Conservation (phyloP, 2,113 vertebrate species). For the Epinephelus moara region DNA sequence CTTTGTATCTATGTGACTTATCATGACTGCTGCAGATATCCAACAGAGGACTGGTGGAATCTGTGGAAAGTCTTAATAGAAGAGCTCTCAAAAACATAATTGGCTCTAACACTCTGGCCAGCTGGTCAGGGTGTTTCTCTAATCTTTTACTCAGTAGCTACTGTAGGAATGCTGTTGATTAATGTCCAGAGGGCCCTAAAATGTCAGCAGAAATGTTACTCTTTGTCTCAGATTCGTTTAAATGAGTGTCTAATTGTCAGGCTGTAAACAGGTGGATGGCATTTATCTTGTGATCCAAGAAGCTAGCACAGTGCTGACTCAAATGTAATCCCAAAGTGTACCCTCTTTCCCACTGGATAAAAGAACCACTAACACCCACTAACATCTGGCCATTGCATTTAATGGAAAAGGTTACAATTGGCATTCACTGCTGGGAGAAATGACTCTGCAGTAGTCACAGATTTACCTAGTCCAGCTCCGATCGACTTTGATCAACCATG, state of each 20-base stretch:
- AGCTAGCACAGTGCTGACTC: slow-evolving; percentile 12
- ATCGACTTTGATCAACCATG: too few relatives aligned
- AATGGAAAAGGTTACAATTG: too few relatives aligned
- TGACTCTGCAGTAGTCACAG: too few relatives aligned
- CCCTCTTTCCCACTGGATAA: too few relatives aligned
- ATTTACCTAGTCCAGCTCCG: too few relatives aligned
- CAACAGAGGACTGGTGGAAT: slow-evolving; percentile 5
- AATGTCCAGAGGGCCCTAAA: slow-evolving; percentile 30
- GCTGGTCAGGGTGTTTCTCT: background rate
- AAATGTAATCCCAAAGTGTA: background rate
- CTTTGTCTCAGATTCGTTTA: background rate
- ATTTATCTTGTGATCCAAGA: slow-evolving; percentile 24
- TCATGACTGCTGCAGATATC: slow-evolving; percentile 16
- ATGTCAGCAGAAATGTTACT: slow-evolving; percentile 4
- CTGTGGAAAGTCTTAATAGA: slow-evolving; percentile 11
- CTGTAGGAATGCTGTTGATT: slow-evolving; percentile 28
- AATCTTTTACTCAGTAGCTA: slow-evolving; percentile 13
- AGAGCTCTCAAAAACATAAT: slow-evolving; percentile 35
- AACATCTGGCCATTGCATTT: too few relatives aligned
- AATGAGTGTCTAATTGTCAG: slow-evolving; percentile 3
- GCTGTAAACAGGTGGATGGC: slow-evolving; percentile 15
- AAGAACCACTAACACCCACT: too few relatives aligned
- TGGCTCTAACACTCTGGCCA: slow-evolving; percentile 16
- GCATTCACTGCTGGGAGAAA: too few relatives aligned
- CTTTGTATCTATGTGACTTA: slow-evolving; percentile 20